Evolutionary conservation across 2,113 vertebrate species (phyloP).

Genomic region (Eclectus roratus): DNA sequence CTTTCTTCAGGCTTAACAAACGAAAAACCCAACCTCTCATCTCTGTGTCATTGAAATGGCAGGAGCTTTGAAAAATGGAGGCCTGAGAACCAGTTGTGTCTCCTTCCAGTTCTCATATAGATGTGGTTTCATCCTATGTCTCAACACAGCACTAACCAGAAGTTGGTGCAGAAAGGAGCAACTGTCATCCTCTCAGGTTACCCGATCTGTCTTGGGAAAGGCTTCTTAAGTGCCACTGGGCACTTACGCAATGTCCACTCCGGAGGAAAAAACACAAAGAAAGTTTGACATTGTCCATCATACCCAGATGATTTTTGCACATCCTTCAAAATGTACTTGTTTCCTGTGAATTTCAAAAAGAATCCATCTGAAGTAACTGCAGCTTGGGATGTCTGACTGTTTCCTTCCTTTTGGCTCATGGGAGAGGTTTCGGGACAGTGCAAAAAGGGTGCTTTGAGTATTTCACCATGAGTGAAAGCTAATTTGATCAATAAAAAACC

Average conservation of each 20-base stretch:
- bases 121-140: not conserved
- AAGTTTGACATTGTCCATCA: not conserved
- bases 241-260: not conserved
- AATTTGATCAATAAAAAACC: not conserved
- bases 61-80: not conserved
- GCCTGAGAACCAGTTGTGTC: not conserved
- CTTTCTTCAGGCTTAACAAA: not conserved
- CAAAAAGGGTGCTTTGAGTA: not conserved
- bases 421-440: not conserved
- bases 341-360: not conserved
- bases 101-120: not conserved
- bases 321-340: not conserved
- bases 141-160: rapidly evolving
- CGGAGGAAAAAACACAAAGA: not conserved
- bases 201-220: not conserved
- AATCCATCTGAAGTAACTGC: not conserved
- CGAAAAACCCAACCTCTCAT: not conserved
- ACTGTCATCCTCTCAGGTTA: not conserved
- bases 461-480: not conserved
- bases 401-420: not conserved
- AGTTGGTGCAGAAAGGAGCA: not conserved
- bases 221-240: not conserved
- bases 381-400: not conserved
- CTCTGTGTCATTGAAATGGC: not conserved
- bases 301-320: not conserved